Evolutionary conservation across 2,888 invertebrate genomes (phyloP).

Genomic region (Caenorhabditis zanzibari): DNA sequence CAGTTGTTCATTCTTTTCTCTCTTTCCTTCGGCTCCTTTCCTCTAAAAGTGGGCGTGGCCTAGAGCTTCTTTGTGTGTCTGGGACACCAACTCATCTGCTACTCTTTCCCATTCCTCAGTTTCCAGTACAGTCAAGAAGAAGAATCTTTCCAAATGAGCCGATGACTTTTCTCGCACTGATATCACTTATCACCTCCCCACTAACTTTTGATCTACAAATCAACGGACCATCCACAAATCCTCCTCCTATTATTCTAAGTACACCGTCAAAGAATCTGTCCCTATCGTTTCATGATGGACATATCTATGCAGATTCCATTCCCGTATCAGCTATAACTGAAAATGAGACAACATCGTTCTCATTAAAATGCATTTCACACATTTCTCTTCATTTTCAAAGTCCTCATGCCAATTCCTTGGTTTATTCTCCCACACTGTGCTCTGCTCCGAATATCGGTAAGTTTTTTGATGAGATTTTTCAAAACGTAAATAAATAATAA

Average conservation of each 20-base stretch:
- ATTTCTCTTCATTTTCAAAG: constrained; percentile 70
- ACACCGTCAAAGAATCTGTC: constrained; percentile 57
- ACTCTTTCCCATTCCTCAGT: neutral
- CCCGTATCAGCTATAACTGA: constrained; percentile 57
- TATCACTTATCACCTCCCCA: constrained; percentile 64
- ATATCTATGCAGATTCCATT: constrained; percentile 59
- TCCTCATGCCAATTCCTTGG: constrained; percentile 67
- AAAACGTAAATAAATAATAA: neutral
- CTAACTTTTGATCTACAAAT: constrained; percentile 66
- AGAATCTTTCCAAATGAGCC: constrained; percentile 36
- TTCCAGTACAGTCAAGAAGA: constrained; percentile 31
- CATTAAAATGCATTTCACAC: constrained; percentile 68
- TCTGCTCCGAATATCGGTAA: constrained; percentile 58
- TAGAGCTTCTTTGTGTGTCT: constrained; percentile 27
- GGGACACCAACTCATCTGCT: constrained; percentile 14
- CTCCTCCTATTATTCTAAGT: constrained; percentile 28
- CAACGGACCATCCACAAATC: constrained; percentile 16
- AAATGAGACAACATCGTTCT: constrained; percentile 63
- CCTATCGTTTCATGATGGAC: constrained; percentile 48
- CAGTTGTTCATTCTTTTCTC: constrained; percentile 50
- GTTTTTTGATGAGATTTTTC: constrained; percentile 24
- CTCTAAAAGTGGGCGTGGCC: constrained; percentile 47
- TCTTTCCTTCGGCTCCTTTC: neutral
- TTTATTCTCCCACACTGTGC: constrained; percentile 74
- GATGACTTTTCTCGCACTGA: constrained; percentile 59